These are phyloP conservation scores for Cyanoliseus patagonus DNA, from an alignment of 2,113 vertebrate genomes.

Conservation along the genomic window DNA sequence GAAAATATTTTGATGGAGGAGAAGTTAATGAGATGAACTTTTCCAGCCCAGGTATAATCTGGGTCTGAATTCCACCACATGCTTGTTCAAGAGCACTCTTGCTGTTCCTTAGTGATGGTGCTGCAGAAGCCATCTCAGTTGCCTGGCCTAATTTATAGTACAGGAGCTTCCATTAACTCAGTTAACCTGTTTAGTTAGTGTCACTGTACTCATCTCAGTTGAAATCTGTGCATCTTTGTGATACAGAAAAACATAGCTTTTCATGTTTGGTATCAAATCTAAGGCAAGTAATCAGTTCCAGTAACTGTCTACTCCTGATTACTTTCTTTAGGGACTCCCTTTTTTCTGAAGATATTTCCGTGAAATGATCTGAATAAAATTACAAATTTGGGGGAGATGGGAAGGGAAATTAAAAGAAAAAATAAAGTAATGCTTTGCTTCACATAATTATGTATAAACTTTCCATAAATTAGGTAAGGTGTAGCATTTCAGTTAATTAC, in stretches of 20 bases:
- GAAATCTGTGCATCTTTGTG: background rate
- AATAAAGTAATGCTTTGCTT: background rate
- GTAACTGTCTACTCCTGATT: background rate
- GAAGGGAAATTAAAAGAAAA: background rate
- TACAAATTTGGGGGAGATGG: background rate
- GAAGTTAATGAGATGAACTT: background rate
- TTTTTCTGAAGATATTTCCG: background rate
- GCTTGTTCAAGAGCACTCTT: background rate
- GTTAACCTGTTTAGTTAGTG: background rate
- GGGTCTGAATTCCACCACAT: fast-evolving
- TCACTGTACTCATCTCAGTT: background rate
- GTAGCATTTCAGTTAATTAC: background rate
- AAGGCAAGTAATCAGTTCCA: background rate
- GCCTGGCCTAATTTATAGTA: background rate
- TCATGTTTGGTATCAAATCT: background rate
- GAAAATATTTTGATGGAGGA: background rate
- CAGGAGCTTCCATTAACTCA: background rate
- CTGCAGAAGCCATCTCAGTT: background rate
- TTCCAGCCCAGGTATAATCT: background rate
- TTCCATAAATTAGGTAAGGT: background rate
- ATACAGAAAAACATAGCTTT: background rate
- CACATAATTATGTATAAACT: background rate
- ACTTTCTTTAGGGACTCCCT: background rate
- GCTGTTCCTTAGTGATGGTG: background rate
- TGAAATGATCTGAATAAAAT: background rate